A percentile compares a stretch with the other conserved stretches of the same genome.
phyloP scores from a whole-genome alignment of 1,140 invertebrate genomes.

The Nylanderia fulva region DNA sequence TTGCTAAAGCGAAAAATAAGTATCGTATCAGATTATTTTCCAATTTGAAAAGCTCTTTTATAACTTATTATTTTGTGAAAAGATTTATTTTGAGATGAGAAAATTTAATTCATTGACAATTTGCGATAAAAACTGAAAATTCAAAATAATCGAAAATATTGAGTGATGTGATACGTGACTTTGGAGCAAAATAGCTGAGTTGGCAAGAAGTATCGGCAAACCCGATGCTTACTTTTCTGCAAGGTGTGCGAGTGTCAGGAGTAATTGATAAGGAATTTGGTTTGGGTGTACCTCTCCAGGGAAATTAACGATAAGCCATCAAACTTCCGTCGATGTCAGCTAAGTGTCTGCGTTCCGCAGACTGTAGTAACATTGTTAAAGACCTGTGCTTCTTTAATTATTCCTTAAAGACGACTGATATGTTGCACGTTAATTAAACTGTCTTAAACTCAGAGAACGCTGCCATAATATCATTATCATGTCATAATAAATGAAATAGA shows the following conservation, averaged over 20 bases:
- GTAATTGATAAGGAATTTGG: constrained; percentile 67
- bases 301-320: constrained; percentile 71
- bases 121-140: neutral
- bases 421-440: constrained; percentile 25
- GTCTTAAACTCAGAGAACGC: neutral
- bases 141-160: neutral
- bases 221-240: constrained; percentile 39
- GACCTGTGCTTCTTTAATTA: constrained; percentile 63
- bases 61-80: neutral
- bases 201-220: constrained; percentile 57
- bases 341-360: constrained; percentile 20
- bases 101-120: neutral
- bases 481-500: neutral
- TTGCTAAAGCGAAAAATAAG: neutral
- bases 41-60: neutral
- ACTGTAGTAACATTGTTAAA: neutral
- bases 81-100: too few species aligned
- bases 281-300: constrained; percentile 62
- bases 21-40: neutral
- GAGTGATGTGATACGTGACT: neutral
- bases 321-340: constrained; percentile 43
- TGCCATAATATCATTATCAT: too few species aligned
- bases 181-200: neutral
- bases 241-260: neutral
- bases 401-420: constrained; percentile 41